A percentile compares a stretch with the other conserved stretches of the same genome.
These are phyloP conservation scores for Tuberolachnus salignus DNA, from an alignment of 2,888 invertebrate genomes.

Conservation along the genomic window DNA sequence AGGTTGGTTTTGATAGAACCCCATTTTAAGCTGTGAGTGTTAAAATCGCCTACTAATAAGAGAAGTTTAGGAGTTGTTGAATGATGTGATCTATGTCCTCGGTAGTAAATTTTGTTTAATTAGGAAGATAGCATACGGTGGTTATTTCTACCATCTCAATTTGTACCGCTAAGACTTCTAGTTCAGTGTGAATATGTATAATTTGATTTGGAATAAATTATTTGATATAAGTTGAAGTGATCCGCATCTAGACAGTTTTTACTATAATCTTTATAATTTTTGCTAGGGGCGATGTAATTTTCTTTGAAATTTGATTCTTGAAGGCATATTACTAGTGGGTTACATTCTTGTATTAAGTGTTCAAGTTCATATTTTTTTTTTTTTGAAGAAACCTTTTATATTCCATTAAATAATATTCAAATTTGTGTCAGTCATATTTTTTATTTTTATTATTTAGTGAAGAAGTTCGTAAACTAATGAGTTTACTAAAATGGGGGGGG, in stretches of 20 bases:
- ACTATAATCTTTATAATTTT: not conserved
- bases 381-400: conserved; percentile 2
- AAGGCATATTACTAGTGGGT: not conserved
- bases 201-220: not conserved
- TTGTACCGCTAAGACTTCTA: not conserved
- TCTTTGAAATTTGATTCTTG: conserved; percentile 20
- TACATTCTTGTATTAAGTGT: not conserved
- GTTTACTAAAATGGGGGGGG: too few species aligned
- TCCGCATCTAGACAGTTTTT: not conserved
- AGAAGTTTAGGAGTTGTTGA: conserved; percentile 14
- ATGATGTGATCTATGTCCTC: not conserved
- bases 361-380: conserved; percentile 3
- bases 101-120: not conserved
- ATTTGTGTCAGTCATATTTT: not conserved
- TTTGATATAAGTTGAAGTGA: not conserved
- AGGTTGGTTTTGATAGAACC: conserved; percentile 20
- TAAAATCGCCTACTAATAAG: not conserved
- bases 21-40: conserved; percentile 38
- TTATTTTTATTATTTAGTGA: not conserved
- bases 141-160: not conserved
- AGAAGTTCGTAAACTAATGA: not conserved
- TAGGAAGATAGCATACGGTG: conserved; percentile 22
- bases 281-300: not conserved
- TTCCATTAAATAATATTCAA: not conserved
- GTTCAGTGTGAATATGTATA: not conserved